Evolutionary conservation across 2,888 invertebrate species (phyloP).

Genomic region (Thalpophila matura): DNA sequence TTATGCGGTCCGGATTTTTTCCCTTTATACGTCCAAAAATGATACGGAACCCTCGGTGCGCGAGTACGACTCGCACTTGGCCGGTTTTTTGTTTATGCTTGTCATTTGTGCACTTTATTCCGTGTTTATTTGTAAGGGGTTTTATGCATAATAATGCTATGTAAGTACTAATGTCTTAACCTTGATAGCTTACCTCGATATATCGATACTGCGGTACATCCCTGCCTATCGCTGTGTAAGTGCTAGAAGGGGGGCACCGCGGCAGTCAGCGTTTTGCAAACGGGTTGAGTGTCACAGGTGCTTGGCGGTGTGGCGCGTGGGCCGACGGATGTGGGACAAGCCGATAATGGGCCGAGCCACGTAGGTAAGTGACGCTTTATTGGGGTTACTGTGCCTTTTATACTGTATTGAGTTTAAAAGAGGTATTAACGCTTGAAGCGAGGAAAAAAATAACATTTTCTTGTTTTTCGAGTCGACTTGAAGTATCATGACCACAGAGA

Average conservation of each 20-base stretch:
- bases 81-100: no score
- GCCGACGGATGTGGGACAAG: constrained; percentile 53
- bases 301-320: constrained; percentile 68
- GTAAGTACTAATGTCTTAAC: no score
- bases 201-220: constrained; percentile 41
- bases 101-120: no score
- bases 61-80: no score
- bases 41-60: no score
- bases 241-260: constrained; percentile 60
- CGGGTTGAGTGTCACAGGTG: constrained; percentile 84
- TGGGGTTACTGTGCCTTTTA: constrained; percentile 22
- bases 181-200: constrained; percentile 35
- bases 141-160: no score
- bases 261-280: constrained; percentile 86
- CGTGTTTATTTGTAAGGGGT: no score
- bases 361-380: constrained; percentile 14
- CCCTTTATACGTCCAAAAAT: no score
- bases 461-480: no score
- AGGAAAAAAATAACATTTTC: no score
- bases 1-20: no score
- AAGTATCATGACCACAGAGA: no score
- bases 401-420: background rate
- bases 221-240: constrained; percentile 71
- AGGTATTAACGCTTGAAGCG: background rate
- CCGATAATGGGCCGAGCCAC: constrained; percentile 42